Base-by-base conservation (phyloP, 2,888 invertebrate species). In the Morpho achilles region DNA sequence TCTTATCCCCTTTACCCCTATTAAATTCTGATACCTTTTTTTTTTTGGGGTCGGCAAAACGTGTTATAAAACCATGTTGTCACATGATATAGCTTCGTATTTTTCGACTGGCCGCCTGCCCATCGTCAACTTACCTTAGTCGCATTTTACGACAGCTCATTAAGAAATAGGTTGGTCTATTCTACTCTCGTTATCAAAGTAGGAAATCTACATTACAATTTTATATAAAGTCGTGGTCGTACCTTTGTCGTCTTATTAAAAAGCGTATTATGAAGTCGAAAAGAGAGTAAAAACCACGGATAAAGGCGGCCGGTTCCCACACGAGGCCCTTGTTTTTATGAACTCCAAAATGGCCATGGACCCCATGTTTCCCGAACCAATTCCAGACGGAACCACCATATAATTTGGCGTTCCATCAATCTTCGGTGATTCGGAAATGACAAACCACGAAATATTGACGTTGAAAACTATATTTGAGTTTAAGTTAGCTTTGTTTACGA, bases 321-420 rank as follows among this genome's bases (percentile, higher is more conserved):
- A 84, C 77, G 73, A 66, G 71, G 69, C 70, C 66, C 60, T 60
- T 64, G 70, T 75, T 80, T 82, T 82, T 83, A 78, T 76, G 70
- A 66, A 67, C 67, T 60, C 69, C 69, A 71, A 74, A 76, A 72
- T 75, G 76, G 74, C 71, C 75, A 68, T 67, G 70, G 74, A 69
- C 69, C 70, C 49, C 44, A 52, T 54, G 59, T 55, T 59, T 60
- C 58, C 58, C 58, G 63, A 59, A 63, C 76, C 82, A 84, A 85
- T 87, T 86, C 84, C 69, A 76, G 74, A 71, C 64, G 71, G 75
- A 69, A 72, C 76, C 77, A 84, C 83, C 80, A 77, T 86, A 79
- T 87, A 87, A 88, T 87, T 87, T 87, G 71, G 76, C 71, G 68
- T 58, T 67, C 71, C 82, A 87, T 88, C 82, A 84, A 87, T 86